phyloP scores from a whole-genome alignment of 1,140 invertebrate genomes.

The Telenomus remus region DNA sequence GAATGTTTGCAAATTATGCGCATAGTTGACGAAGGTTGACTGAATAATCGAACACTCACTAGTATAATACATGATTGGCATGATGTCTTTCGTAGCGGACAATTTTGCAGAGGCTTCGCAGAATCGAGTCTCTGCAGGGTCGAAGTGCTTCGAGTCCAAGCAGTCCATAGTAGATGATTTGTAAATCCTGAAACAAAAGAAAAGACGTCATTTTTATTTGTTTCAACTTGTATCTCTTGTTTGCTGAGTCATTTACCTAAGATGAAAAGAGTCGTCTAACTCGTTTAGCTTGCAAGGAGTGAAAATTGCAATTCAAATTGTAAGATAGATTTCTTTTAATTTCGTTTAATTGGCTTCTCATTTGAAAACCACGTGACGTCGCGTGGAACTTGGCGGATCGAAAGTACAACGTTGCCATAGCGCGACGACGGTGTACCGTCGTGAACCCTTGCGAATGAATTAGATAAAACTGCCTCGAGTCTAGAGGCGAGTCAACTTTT shows the following conservation, averaged over 20 bases:
- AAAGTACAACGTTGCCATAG: conserved; percentile 50
- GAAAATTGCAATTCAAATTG: too few relatives aligned
- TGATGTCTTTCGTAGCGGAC: conserved; percentile 85
- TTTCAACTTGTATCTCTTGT: too few relatives aligned
- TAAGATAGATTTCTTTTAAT: too few relatives aligned
- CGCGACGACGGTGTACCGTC: conserved; percentile 20
- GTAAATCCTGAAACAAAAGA: conserved; percentile 80
- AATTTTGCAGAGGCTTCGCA: conserved; percentile 82
- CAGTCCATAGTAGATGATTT: conserved; percentile 85
- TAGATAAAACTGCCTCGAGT: conserved; percentile 38
- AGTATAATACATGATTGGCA: conserved; percentile 87
- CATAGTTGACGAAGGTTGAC: too few relatives aligned
- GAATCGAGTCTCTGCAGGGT: conserved; percentile 81
- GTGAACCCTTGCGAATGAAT: conserved; percentile 23
- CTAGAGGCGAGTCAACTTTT: conserved; percentile 16
- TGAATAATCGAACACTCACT: conserved; percentile 77
- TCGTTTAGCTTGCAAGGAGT: too few relatives aligned
- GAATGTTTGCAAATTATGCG: too few relatives aligned
- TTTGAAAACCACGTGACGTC: conserved; percentile 57
- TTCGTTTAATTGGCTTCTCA: conserved; percentile 17
- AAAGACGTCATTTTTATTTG: too few relatives aligned
- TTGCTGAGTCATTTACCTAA: too few relatives aligned
- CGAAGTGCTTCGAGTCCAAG: conserved; percentile 84
- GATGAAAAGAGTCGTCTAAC: too few relatives aligned
- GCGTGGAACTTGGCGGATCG: conserved; percentile 59